phyloP scores from a whole-genome alignment of 2,888 invertebrate species.

The Acholoe squamosa region DNA sequence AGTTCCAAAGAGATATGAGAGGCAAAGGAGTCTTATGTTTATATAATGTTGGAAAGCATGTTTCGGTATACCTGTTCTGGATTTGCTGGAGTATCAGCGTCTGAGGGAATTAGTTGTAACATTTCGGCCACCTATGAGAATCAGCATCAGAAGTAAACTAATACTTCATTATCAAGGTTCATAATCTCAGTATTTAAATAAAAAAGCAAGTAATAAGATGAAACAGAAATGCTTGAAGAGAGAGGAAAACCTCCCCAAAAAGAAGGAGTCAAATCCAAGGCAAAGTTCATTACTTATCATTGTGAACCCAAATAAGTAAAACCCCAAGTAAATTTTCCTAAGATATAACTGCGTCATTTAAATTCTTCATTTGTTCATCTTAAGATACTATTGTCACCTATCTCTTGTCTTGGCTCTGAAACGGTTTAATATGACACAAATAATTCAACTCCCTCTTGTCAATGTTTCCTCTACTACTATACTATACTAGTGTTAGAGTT shows the following conservation, averaged over 20 bases:
- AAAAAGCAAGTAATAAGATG: not conserved
- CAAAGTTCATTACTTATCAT: not conserved
- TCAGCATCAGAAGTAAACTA: not conserved
- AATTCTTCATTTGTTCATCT: conserved; percentile 54
- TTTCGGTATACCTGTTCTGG: conserved; percentile 25
- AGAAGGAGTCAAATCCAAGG: conserved; percentile 10
- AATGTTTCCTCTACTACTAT: conserved; percentile 33
- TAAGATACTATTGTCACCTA: conserved; percentile 55
- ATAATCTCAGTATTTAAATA: conserved; percentile 15
- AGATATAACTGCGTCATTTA: conserved; percentile 31
- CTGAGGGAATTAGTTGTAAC: not conserved
- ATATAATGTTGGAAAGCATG: conserved; percentile 4
- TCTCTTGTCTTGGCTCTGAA: conserved; percentile 51
- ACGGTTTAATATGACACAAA: conserved; percentile 50
- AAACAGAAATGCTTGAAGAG: conserved; percentile 7
- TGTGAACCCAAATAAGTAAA: conserved; percentile 39
- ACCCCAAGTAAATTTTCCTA: conserved; percentile 6
- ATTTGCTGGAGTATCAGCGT: not conserved
- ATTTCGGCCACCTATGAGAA: conserved; percentile 7
- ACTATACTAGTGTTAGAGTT: conserved; percentile 45
- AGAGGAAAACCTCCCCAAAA: conserved; percentile 10
- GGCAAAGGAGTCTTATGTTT: not conserved
- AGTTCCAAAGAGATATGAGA: conserved; percentile 28
- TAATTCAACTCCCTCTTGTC: conserved; percentile 30
- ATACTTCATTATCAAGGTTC: conserved; percentile 12